phyloP scores from a whole-genome alignment of 2,888 invertebrate species.

The Dyspetes luteomarginatus region DNA sequence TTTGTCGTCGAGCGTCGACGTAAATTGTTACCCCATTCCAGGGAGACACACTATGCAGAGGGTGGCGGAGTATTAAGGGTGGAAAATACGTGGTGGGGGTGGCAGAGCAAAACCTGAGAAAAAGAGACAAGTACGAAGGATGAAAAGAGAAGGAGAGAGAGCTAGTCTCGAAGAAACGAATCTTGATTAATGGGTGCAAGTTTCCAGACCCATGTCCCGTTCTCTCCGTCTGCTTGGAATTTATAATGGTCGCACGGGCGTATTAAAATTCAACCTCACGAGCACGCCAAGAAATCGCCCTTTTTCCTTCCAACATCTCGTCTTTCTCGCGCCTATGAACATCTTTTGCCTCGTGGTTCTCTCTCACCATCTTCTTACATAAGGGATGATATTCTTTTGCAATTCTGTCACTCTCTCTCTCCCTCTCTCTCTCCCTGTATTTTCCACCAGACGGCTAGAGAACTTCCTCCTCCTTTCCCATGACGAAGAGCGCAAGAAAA shows the following conservation, averaged over 20 bases:
- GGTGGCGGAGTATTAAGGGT: constrained; percentile 8
- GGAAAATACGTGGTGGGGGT: background rate
- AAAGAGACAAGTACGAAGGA: constrained; percentile 26
- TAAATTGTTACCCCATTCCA: constrained; percentile 44
- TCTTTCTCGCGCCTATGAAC: constrained; percentile 12
- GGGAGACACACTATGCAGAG: constrained; percentile 11
- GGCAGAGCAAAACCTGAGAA: constrained; percentile 32
- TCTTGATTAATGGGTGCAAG: constrained; percentile 82
- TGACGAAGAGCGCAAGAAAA: constrained; percentile 47
- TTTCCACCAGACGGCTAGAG: background rate
- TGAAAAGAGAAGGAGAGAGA: constrained; percentile 35
- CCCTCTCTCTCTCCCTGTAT: background rate
- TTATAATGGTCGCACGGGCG: constrained; percentile 75
- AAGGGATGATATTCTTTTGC: constrained; percentile 5
- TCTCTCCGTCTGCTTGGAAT: constrained; percentile 74
- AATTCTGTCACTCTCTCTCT: background rate
- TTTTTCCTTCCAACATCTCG: constrained; percentile 14
- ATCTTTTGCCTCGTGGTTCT: background rate
- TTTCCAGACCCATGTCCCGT: constrained; percentile 72
- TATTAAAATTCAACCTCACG: constrained; percentile 80
- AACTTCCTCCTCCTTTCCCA: constrained; percentile 16
- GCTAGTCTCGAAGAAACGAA: constrained; percentile 76
- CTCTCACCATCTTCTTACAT: constrained; percentile 5
- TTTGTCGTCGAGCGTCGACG: constrained; percentile 15
- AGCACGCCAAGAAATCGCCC: constrained; percentile 57